Evolutionary conservation across 2,797 vertebrate genomes (phyloP).

Genomic region (Intellagama lesueurii): DNA sequence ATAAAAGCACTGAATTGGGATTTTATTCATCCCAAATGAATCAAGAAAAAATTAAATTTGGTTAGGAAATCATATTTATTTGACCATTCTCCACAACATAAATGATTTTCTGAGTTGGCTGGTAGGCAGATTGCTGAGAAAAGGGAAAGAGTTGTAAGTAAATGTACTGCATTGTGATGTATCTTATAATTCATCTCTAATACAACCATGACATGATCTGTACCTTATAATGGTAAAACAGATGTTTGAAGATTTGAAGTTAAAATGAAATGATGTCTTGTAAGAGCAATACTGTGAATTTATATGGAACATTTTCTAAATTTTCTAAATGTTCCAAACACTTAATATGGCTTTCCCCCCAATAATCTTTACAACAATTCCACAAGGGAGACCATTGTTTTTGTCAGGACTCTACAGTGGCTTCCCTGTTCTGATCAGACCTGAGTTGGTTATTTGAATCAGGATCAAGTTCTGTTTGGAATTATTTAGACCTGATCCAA

Average conservation of each 20-base stretch:
- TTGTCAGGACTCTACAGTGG: too few species aligned
- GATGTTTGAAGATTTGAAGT: neutral
- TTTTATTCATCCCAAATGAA: constrained; percentile 61
- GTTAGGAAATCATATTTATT: constrained; percentile 65
- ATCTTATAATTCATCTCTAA: neutral
- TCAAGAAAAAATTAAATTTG: constrained; percentile 61
- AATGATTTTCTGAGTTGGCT: neutral
- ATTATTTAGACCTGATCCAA: too few species aligned
- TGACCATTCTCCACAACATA: constrained; percentile 41
- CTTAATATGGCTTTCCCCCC: too few species aligned
- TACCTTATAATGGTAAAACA: neutral
- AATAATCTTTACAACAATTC: too few species aligned
- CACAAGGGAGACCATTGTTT: too few species aligned
- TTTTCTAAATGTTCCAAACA: too few species aligned
- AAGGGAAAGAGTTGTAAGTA: neutral
- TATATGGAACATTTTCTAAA: too few species aligned
- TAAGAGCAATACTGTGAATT: neutral
- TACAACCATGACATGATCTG: too few species aligned
- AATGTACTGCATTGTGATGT: neutral
- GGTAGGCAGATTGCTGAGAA: constrained; percentile 34
- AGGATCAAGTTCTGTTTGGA: too few species aligned
- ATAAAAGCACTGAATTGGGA: neutral
- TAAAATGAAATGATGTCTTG: neutral
- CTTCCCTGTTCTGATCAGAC: too few species aligned
- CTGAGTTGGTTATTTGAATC: too few species aligned